Percentiles rank a stretch among this genome's conserved stretches.
Conservation (phyloP, 2,888 invertebrate genomes). For the Liodrosophila aerea region DNA sequence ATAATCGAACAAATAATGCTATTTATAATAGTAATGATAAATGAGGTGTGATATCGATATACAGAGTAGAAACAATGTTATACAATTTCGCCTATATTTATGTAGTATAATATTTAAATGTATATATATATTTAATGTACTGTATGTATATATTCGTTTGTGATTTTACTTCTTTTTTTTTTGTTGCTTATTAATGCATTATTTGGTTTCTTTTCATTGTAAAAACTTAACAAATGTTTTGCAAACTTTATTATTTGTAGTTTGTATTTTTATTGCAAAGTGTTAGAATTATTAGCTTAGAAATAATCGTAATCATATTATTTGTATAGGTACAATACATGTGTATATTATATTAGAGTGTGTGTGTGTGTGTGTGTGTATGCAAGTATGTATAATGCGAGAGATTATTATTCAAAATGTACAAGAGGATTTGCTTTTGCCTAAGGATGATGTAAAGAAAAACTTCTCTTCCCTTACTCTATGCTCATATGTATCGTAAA, state of each 20-base stretch:
- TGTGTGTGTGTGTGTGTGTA: neutral
- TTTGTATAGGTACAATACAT: slow-evolving; percentile 48
- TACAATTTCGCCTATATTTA: slow-evolving; percentile 23
- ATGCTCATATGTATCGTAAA: slow-evolving; percentile 19
- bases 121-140: slow-evolving; percentile 9
- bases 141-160: slow-evolving; percentile 7
- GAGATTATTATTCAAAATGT: slow-evolving; percentile 55
- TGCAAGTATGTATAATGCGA: slow-evolving; percentile 53
- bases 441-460: slow-evolving; percentile 55
- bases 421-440: slow-evolving; percentile 52
- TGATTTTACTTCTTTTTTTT: slow-evolving; percentile 39
- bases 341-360: slow-evolving; percentile 7
- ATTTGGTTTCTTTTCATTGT: slow-evolving; percentile 53
- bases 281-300: slow-evolving; percentile 51
- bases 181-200: slow-evolving; percentile 50
- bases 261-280: slow-evolving; percentile 51
- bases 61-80: slow-evolving; percentile 30
- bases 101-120: slow-evolving; percentile 12
- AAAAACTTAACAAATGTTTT: slow-evolving; percentile 75
- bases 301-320: slow-evolving; percentile 39
- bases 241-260: slow-evolving; percentile 63
- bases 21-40: slow-evolving; percentile 1
- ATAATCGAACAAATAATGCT: slow-evolving; percentile 25
- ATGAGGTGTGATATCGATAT: slow-evolving; percentile 15
- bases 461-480: slow-evolving; percentile 6